Conservation (phyloP, 2,113 vertebrate species). For the Sciurus niger region DNA sequence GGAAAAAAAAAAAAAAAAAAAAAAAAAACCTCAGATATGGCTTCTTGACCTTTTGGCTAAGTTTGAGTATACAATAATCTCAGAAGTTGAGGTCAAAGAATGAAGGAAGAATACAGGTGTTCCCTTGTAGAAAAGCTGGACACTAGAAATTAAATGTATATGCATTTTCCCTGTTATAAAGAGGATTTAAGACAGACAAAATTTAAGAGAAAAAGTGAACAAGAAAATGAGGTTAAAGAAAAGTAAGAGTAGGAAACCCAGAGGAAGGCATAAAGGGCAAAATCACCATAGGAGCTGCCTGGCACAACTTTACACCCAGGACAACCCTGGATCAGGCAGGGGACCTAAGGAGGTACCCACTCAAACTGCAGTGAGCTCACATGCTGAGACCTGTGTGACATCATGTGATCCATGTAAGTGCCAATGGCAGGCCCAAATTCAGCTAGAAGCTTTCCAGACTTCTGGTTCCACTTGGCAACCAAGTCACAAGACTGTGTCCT, state of each 20-base stretch:
- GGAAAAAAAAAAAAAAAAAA: neutral
- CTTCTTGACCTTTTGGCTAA: neutral
- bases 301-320: rapidly evolving
- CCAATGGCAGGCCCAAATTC: neutral
- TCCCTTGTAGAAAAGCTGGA: neutral
- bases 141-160: neutral
- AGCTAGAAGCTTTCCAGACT: neutral
- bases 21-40: neutral
- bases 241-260: neutral
- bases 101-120: neutral
- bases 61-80: neutral
- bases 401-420: rapidly evolving
- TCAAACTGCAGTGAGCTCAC: neutral
- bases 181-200: neutral
- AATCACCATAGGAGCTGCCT: neutral
- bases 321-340: neutral
- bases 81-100: neutral
- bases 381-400: neutral
- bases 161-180: neutral
- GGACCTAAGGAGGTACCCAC: neutral
- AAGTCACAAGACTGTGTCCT: neutral
- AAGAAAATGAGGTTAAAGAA: neutral
- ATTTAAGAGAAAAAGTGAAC: neutral
- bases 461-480: neutral
- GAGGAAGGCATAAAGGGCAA: neutral